Evolutionary conservation across 2,797 vertebrate genomes (phyloP).

Genomic region (Cyclopterus lumpus): DNA sequence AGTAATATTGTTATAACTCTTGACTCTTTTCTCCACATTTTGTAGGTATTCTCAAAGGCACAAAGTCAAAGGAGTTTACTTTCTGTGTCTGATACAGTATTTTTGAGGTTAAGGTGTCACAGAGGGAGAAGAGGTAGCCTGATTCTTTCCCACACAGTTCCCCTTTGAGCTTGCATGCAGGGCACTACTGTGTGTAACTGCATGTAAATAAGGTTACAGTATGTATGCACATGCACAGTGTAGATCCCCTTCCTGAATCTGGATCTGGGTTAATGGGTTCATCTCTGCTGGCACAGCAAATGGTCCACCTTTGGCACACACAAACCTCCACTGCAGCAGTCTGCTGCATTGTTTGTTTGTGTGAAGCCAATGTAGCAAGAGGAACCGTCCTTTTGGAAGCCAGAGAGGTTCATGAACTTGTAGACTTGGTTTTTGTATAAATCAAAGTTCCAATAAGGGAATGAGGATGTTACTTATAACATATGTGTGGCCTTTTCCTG

Average conservation of each 20-base stretch:
- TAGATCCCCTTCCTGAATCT: conserved; percentile 25
- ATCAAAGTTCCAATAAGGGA: background rate
- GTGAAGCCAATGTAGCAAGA: conserved; percentile 21
- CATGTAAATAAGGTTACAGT: background rate
- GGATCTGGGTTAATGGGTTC: conserved; percentile 29
- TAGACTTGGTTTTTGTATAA: conserved; percentile 2
- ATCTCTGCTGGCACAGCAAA: conserved; percentile 46
- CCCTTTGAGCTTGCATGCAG: background rate
- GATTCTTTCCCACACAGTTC: conserved; percentile 11
- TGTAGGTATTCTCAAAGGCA: conserved; percentile 13
- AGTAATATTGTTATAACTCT: conserved; percentile 8
- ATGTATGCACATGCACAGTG: background rate
- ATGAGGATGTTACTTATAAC: conserved; percentile 43
- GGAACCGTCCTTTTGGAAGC: conserved; percentile 5
- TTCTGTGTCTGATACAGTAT: conserved; percentile 35
- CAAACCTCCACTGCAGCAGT: conserved; percentile 51
- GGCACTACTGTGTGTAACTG: conserved; percentile 1
- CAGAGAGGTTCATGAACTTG: background rate
- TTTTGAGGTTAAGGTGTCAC: conserved; percentile 51
- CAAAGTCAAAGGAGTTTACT: conserved; percentile 27
- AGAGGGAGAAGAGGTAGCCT: conserved; percentile 14
- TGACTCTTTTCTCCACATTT: conserved; percentile 11
- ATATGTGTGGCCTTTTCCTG: background rate
- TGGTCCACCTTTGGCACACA: conserved; percentile 43
- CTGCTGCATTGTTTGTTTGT: conserved; percentile 46